Evolutionary conservation across 2,113 vertebrate genomes (phyloP), one percentile per base, ranked within the genome.

Genomic region (Micromys minutus): DNA sequence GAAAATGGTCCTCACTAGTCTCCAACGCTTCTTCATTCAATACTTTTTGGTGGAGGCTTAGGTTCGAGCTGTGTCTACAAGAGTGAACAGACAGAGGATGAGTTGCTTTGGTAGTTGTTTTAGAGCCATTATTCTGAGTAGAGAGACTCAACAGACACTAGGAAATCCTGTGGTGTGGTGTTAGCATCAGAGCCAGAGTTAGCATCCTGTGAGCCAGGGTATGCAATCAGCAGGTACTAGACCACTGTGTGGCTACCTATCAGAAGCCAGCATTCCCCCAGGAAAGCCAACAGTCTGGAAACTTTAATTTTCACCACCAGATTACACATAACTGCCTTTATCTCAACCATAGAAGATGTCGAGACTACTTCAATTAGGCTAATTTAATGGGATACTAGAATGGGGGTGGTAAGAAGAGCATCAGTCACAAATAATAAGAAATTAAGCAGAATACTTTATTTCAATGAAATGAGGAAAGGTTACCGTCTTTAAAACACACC

Each of bases 31-130:
- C 99, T 98, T 99, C 99, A 99, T 98, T 99, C 98, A 99, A 98
- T 96, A 99, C 99, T 98, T 99, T 99, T 97, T 99, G 99, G 98
- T 99, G 99, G 95, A 99, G 99, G 97, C 99, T 99, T 97, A 99
- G 96, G 98, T 99, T 99, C 89, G 99, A 99, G 98, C 99, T 99
- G 98, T 99, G 99, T 98, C 99, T 99, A 97, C 55, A 91, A 98
- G 96, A 98, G 97, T 75, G 97, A 98, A 98, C 97, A 98, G 94
- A 98, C 90, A 39, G 96, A 98, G 98, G 90, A 96, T 10, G 50
- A 26, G 42, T 29, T 26, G 81, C 19, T 74, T 42, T 39, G 67
- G 47, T 36, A 87, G 55, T 5, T 26, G 47, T 59, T 47, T 67
- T 9, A 69, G 0, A 90, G 59, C 50, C 81, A 21, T 59, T 12